These are phyloP conservation scores for Sebastes matsubarae DNA, from an alignment of 2,797 vertebrate genomes.

Conservation along the genomic window DNA sequence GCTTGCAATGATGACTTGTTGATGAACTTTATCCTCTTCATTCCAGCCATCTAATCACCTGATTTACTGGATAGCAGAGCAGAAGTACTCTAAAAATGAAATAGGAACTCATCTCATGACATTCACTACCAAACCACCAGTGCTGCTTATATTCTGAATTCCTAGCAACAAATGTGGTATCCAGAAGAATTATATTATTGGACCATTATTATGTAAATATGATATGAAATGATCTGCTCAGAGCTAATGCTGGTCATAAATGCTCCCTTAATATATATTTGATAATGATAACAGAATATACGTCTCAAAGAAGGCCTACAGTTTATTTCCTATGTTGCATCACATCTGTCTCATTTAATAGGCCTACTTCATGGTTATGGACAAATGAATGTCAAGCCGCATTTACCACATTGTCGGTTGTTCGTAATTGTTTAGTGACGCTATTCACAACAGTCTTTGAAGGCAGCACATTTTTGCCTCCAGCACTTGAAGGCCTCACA, in stretches of 20 bases:
- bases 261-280: background rate
- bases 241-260: background rate
- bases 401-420: background rate
- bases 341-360: background rate
- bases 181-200: background rate
- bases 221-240: background rate
- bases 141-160: background rate
- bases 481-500: slow-evolving; percentile 8
- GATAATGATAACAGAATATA: too few species aligned
- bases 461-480: slow-evolving; percentile 7
- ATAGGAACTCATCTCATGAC: background rate
- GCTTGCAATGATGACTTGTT: background rate
- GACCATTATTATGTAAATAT: background rate
- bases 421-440: background rate
- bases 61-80: background rate
- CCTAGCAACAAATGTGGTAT: background rate
- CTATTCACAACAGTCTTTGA: background rate
- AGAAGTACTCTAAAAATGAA: background rate
- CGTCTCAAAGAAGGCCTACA: background rate
- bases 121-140: background rate
- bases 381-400: background rate
- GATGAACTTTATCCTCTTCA: background rate
- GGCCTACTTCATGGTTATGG: background rate
- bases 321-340: background rate
- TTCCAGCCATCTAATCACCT: background rate